Conservation (phyloP, 2,888 invertebrate genomes). For the Cheilosia variabilis region DNA sequence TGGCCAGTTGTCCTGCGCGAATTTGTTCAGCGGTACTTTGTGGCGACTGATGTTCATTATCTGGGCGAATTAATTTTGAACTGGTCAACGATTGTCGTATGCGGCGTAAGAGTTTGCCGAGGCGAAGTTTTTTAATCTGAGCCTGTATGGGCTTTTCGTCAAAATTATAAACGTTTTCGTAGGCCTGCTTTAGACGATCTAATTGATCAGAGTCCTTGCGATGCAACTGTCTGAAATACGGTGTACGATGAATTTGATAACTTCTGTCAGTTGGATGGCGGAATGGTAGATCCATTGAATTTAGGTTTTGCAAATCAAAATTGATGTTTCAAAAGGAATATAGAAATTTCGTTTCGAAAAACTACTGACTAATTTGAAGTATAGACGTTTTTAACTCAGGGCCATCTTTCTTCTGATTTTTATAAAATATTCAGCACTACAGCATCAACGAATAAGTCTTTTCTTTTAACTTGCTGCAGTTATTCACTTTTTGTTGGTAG, state of each 20-base stretch:
- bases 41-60: not conserved
- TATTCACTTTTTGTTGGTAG: too few relatives aligned
- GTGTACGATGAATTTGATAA: constrained; percentile 62
- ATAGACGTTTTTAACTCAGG: too few relatives aligned
- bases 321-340: too few relatives aligned
- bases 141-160: constrained; percentile 43
- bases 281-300: constrained; percentile 37
- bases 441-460: too few relatives aligned
- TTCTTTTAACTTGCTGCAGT: too few relatives aligned
- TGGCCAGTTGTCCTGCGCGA: constrained; percentile 32
- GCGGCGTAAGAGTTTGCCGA: constrained; percentile 36
- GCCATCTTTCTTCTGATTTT: too few relatives aligned
- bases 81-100: constrained; percentile 37
- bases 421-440: too few relatives aligned
- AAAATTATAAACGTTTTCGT: constrained; percentile 48
- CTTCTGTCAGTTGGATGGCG: not conserved
- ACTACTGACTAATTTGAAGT: too few relatives aligned
- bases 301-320: constrained; percentile 5
- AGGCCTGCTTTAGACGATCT: constrained; percentile 47
- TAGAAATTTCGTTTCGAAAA: too few relatives aligned
- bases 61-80: not conserved
- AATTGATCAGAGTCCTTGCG: constrained; percentile 51
- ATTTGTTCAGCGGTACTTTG: constrained; percentile 28
- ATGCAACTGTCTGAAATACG: constrained; percentile 50
- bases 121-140: constrained; percentile 51